These are phyloP conservation scores for Gavialis gangeticus DNA, from an alignment of 2,113 vertebrate genomes.

Conservation along the genomic window DNA sequence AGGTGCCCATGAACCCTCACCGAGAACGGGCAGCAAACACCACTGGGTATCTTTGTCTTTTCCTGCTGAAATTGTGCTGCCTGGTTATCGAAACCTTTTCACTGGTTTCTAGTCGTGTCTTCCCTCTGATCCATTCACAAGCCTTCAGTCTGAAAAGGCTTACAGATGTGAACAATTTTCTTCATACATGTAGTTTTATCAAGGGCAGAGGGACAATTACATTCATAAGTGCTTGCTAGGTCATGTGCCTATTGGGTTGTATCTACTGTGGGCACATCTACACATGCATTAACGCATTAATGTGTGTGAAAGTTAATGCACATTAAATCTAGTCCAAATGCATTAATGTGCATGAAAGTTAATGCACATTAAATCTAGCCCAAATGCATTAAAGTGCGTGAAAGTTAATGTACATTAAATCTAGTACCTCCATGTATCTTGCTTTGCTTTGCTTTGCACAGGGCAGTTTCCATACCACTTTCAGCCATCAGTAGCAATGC, in stretches of 20 bases:
- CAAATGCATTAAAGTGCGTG: too few relatives aligned
- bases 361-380: too few relatives aligned
- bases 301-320: too few relatives aligned
- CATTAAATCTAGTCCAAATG: too few relatives aligned
- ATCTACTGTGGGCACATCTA: constrained; percentile 31
- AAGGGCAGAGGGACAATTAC: not conserved
- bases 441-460: too few relatives aligned
- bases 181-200: not conserved
- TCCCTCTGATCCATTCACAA: not conserved
- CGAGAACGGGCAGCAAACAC: not conserved
- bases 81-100: constrained; percentile 28
- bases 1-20: not conserved
- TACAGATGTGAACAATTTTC: not conserved
- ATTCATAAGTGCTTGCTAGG: not conserved
- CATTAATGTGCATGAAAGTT: too few relatives aligned
- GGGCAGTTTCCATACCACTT: too few relatives aligned
- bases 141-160: not conserved
- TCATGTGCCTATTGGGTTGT: not conserved
- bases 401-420: too few relatives aligned
- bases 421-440: too few relatives aligned
- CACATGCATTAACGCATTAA: constrained; percentile 2
- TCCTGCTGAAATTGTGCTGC: constrained; percentile 28
- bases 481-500: too few relatives aligned
- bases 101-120: not conserved
- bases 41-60: not conserved